phyloP scores from a whole-genome alignment of 1,140 invertebrate genomes.

The Hesperophylax magnus region DNA sequence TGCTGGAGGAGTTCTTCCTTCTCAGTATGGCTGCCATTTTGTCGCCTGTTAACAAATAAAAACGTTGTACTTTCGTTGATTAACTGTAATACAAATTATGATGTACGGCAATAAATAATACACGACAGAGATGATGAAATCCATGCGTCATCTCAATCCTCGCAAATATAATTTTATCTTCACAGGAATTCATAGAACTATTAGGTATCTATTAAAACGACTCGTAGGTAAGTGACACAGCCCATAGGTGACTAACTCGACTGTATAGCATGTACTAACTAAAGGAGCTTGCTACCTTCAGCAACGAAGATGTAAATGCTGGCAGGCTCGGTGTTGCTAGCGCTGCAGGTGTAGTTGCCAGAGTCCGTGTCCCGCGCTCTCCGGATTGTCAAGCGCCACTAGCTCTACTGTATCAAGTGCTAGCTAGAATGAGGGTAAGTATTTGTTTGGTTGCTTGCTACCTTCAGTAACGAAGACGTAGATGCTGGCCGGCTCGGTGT shows the following conservation, averaged over 20 bases:
- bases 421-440: too few species aligned
- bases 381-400: constrained; percentile 87
- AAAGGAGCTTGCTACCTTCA: constrained; percentile 75
- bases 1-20: constrained; percentile 51
- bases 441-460: constrained; percentile 59
- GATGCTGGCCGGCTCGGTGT: constrained; percentile 90
- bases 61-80: too few species aligned
- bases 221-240: too few species aligned
- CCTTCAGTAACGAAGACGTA: constrained; percentile 93
- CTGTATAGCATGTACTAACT: too few species aligned
- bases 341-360: constrained; percentile 92
- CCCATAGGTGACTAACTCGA: too few species aligned
- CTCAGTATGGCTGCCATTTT: constrained; percentile 55
- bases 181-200: too few species aligned
- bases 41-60: constrained; percentile 49
- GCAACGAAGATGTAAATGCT: constrained; percentile 92
- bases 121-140: too few species aligned
- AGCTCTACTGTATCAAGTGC: constrained; percentile 69
- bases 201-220: too few species aligned
- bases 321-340: constrained; percentile 90
- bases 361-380: constrained; percentile 90
- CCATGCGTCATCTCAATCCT: too few species aligned
- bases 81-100: too few species aligned
- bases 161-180: too few species aligned
- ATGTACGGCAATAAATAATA: too few species aligned